phyloP scores from a whole-genome alignment of 2,888 invertebrate species.

The Cephonodes hylas region DNA sequence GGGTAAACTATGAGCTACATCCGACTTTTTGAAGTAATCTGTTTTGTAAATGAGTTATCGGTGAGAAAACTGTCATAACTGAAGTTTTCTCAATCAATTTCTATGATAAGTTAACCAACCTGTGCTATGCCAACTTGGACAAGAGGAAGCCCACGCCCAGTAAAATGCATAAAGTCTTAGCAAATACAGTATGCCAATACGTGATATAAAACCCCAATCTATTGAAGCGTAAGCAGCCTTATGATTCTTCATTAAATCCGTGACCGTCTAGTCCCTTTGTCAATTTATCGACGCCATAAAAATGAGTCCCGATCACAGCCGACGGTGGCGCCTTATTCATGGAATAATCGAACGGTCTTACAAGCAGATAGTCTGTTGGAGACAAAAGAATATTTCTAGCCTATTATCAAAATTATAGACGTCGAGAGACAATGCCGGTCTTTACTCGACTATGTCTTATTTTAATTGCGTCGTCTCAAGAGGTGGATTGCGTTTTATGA shows the following conservation, averaged over 20 bases:
- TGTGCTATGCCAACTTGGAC: no score
- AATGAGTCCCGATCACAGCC: constrained; percentile 9
- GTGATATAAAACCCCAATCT: not conserved
- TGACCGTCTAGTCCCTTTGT: constrained; percentile 48
- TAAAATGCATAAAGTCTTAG: no score
- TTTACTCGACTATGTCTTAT: constrained; percentile 54
- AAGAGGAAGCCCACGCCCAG: no score
- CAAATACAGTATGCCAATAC: not conserved
- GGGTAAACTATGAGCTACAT: no score
- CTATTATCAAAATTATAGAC: constrained; percentile 79
- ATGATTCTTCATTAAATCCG: constrained; percentile 26
- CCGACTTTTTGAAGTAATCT: no score
- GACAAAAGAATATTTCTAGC: constrained; percentile 78
- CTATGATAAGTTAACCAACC: no score
- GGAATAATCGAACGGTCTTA: constrained; percentile 68
- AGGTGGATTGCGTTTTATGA: constrained; percentile 64
- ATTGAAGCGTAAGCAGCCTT: not conserved
- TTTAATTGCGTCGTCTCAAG: constrained; percentile 67
- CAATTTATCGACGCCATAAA: constrained; percentile 59
- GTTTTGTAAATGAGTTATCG: no score
- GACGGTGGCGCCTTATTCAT: constrained; percentile 11
- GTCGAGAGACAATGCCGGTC: constrained; percentile 61
- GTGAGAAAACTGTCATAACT: no score
- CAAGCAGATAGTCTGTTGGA: constrained; percentile 61
- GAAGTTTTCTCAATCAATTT: no score